Percentiles rank a stretch among this genome's conserved stretches.
These are phyloP conservation scores for Tinamus guttatus DNA, from an alignment of 2,113 vertebrate genomes.

Conservation along the genomic window DNA sequence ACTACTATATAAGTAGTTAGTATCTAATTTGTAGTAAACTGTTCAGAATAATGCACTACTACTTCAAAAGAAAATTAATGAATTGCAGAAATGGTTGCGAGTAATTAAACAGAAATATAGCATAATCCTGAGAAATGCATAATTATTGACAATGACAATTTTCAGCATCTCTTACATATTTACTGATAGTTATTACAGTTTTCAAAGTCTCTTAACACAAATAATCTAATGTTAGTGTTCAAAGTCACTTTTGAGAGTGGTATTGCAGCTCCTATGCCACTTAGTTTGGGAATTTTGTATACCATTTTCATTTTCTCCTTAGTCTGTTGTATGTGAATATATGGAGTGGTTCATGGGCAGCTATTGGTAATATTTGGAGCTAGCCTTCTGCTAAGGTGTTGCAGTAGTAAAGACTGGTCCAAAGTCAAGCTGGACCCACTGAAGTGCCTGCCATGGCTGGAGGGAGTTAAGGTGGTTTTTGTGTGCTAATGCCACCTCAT, in stretches of 20 bases:
- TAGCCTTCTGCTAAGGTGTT: neutral
- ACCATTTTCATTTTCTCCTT: neutral
- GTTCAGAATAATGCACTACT: neutral
- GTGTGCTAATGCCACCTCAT: neutral
- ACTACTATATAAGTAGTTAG: neutral
- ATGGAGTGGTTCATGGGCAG: neutral
- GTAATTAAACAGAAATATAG: neutral
- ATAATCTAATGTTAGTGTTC: no score
- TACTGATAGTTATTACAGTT: neutral
- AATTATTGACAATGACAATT: neutral
- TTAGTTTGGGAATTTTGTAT: neutral
- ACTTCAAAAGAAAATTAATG: conserved; percentile 44
- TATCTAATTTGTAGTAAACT: neutral
- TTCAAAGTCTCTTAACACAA: neutral
- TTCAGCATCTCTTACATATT: no score
- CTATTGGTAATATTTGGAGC: neutral
- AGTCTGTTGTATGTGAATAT: neutral
- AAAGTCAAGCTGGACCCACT: neutral
- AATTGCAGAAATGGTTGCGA: neutral
- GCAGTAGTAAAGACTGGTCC: neutral
- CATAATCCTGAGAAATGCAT: neutral
- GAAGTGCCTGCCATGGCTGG: neutral
- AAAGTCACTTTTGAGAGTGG: neutral
- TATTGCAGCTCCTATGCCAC: neutral
- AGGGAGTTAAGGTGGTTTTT: neutral